Conservation (phyloP, 2,113 vertebrate genomes). For the Mus musculus region DNA sequence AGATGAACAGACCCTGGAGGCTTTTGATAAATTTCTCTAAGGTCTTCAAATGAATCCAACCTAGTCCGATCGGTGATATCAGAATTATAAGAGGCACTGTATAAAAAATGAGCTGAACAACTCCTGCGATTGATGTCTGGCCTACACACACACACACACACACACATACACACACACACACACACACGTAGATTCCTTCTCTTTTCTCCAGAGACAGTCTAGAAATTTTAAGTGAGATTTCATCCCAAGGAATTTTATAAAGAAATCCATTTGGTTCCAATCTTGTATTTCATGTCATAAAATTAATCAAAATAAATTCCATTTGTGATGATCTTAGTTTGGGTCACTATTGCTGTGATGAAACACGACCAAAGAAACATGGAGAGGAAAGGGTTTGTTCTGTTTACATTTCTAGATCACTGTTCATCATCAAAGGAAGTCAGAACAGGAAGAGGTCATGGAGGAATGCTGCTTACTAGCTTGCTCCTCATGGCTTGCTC, state of each 20-base stretch:
- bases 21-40: not conserved
- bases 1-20: not conserved
- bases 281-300: conserved; percentile 44
- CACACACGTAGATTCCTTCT: not conserved
- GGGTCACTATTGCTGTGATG: not conserved
- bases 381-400: not conserved
- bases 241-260: not conserved
- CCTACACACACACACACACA: not conserved
- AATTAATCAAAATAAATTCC: not conserved
- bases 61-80: not conserved
- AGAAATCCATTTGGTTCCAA: not conserved
- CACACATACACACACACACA: not conserved
- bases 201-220: not conserved
- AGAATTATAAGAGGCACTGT: not conserved
- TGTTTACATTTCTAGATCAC: not conserved
- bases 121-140: not conserved
- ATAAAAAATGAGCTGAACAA: not conserved
- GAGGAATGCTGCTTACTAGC: not conserved
- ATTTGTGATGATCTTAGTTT: not conserved
- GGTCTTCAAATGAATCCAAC: not conserved
- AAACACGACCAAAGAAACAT: not conserved
- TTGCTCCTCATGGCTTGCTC: not conserved
- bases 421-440: not conserved
- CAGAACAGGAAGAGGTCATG: not conserved
- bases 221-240: conserved; percentile 1